Evolutionary conservation across 2,113 vertebrate genomes (phyloP).

Genomic region (Notothenia coriiceps): DNA sequence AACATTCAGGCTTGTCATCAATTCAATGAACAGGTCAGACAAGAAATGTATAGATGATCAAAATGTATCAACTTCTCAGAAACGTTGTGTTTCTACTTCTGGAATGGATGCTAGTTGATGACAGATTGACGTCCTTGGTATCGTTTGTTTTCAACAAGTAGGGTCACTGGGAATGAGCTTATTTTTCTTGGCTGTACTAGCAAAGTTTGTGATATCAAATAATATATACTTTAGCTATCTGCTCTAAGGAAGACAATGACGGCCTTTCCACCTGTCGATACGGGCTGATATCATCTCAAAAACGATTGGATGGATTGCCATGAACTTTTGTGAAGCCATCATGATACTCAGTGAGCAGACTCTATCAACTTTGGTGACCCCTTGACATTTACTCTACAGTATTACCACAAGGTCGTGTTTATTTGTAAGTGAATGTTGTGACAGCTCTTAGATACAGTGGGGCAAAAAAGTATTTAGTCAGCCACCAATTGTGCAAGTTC

Average conservation of each 20-base stretch:
- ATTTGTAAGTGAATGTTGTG: not conserved
- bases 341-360: not conserved
- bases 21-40: slow-evolving; percentile 17
- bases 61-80: slow-evolving; percentile 14
- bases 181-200: slow-evolving; percentile 24
- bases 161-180: slow-evolving; percentile 5
- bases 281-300: not conserved
- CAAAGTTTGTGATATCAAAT: slow-evolving; percentile 8
- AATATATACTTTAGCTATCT: not conserved
- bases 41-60: slow-evolving; percentile 31
- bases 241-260: not conserved
- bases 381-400: not conserved
- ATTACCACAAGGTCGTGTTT: not conserved
- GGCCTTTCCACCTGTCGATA: not conserved
- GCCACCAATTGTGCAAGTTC: no score
- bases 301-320: not conserved
- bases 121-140: slow-evolving; percentile 9
- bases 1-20: slow-evolving; percentile 13
- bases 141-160: slow-evolving; percentile 31
- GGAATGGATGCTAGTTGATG: slow-evolving; percentile 16
- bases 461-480: no score
- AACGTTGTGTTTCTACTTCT: slow-evolving; percentile 37
- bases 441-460: not conserved
- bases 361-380: not conserved
- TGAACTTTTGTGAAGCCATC: not conserved